Evolutionary conservation across 2,888 invertebrate genomes (phyloP).

Genomic region (Xanthia togata): DNA sequence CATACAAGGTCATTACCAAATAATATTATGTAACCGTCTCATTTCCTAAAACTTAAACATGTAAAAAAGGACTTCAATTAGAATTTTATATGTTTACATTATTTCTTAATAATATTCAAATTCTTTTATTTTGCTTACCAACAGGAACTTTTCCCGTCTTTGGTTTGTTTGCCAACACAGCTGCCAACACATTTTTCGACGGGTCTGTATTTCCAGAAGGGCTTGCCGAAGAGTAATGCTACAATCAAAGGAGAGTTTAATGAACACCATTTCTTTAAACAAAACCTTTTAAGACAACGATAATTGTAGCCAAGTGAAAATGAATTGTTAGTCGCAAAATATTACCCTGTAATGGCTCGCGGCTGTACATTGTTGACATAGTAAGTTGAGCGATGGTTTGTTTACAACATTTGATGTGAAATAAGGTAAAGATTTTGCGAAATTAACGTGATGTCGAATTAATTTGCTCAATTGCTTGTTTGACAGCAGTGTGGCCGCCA

Average conservation of each 20-base stretch:
- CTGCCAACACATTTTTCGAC: conserved; percentile 88
- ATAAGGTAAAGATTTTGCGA: conserved; percentile 73
- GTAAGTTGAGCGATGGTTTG: conserved; percentile 79
- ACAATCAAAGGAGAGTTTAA: conserved; percentile 64
- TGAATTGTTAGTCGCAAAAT: conserved; percentile 36
- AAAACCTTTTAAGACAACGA: conserved; percentile 37
- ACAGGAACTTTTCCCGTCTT: conserved; percentile 88
- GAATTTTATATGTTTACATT: neutral
- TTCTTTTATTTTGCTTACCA: conserved; percentile 77
- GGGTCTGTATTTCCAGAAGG: conserved; percentile 77
- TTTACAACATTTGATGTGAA: conserved; percentile 75
- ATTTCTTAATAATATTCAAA: neutral
- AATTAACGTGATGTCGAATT: conserved; percentile 81
- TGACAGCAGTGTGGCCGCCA: conserved; percentile 86
- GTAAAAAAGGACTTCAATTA: neutral
- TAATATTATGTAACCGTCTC: conserved; percentile 74
- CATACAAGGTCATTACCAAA: conserved; percentile 77
- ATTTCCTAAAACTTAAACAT: conserved; percentile 24
- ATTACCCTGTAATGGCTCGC: conserved; percentile 83
- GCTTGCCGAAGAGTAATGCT: conserved; percentile 81
- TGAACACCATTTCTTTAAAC: conserved; percentile 19
- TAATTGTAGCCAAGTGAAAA: conserved; percentile 39
- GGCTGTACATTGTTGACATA: conserved; percentile 81
- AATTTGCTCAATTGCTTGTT: conserved; percentile 83
- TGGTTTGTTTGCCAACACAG: conserved; percentile 87